These are phyloP conservation scores for Todiramphus saurophagus DNA, from an alignment of 2,113 vertebrate species.

Conservation along the genomic window DNA sequence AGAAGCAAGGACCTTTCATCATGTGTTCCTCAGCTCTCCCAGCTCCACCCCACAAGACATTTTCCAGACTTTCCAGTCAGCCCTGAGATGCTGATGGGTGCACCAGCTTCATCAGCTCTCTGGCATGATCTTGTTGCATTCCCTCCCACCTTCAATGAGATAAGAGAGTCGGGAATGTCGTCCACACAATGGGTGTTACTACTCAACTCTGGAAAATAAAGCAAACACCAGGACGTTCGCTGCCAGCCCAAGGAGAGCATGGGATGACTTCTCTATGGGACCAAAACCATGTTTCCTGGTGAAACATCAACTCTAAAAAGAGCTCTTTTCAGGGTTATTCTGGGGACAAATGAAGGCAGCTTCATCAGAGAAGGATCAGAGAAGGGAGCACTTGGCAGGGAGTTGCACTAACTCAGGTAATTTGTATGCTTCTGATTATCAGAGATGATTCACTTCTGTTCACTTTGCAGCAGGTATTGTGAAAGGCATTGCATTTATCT, in stretches of 20 bases:
- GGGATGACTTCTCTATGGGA: background rate
- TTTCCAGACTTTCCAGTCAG: conserved; percentile 69
- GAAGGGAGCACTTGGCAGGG: conserved; percentile 8
- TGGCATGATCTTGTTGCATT: conserved; percentile 61
- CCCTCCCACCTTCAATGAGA: conserved; percentile 54
- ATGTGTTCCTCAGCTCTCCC: conserved; percentile 30
- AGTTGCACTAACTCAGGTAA: conserved; percentile 32
- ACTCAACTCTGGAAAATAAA: conserved; percentile 23
- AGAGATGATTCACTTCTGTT: conserved; percentile 65
- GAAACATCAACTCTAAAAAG: background rate
- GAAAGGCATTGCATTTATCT: conserved; percentile 58
- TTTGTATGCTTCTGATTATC: conserved; percentile 60
- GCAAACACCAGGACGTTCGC: background rate
- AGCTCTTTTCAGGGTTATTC: background rate
- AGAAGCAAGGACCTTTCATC: conserved; percentile 40
- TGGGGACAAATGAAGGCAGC: background rate
- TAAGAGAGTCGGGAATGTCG: conserved; percentile 53
- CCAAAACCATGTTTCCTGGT: background rate
- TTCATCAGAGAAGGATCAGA: background rate
- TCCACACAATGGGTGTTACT: conserved; percentile 46
- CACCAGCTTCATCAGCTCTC: conserved; percentile 54
- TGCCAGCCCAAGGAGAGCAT: background rate
- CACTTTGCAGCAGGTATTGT: conserved; percentile 43
- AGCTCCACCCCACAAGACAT: conserved; percentile 50
- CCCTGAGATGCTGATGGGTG: conserved; percentile 50